Conservation (phyloP, 2,797 vertebrate genomes). For the Garrulus glandarius region DNA sequence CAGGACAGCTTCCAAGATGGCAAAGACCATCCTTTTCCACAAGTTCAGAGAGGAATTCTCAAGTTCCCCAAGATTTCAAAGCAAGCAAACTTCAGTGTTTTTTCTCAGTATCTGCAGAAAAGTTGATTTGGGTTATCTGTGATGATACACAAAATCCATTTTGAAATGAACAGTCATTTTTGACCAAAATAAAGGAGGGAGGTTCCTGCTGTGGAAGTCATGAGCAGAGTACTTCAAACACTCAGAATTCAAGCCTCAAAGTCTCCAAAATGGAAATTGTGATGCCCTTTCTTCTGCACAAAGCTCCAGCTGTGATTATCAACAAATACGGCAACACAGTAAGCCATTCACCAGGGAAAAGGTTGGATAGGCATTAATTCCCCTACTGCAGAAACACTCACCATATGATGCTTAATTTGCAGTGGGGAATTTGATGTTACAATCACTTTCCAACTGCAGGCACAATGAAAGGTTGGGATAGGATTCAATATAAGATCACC, state of each 20-base stretch:
- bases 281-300: background rate
- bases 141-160: background rate
- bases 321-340: background rate
- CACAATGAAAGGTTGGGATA: background rate
- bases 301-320: background rate
- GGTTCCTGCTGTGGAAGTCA: background rate
- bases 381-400: background rate
- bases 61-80: background rate
- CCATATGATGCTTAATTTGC: background rate
- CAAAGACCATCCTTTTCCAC: background rate
- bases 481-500: background rate
- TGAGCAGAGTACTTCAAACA: background rate
- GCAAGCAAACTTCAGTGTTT: background rate
- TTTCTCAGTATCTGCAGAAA: background rate
- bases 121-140: background rate
- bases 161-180: background rate
- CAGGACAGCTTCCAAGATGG: background rate
- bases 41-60: background rate
- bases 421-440: background rate
- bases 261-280: background rate
- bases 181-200: background rate
- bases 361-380: background rate
- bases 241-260: background rate
- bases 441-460: accelerated
- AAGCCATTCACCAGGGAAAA: background rate